Evolutionary conservation across 2,113 vertebrate genomes (phyloP).

Genomic region (Microtus pennsylvanicus): DNA sequence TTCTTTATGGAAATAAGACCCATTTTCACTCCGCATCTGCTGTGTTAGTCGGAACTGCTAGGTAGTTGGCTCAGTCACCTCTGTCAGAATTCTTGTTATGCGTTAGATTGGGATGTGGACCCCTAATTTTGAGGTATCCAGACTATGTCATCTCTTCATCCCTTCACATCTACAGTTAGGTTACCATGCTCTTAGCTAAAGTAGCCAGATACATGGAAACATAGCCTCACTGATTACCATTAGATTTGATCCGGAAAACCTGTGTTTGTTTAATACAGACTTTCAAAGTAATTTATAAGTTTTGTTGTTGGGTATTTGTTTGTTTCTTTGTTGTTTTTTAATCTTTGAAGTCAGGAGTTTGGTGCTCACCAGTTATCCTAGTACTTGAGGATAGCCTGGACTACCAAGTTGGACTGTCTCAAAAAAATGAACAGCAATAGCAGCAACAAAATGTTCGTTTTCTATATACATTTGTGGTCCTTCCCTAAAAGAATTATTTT

Average conservation of each 20-base stretch:
- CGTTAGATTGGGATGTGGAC: constrained; percentile 26
- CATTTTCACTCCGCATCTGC: background rate
- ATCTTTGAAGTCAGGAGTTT: background rate
- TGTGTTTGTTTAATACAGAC: constrained; percentile 48
- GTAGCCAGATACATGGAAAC: background rate
- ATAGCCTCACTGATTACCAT: background rate
- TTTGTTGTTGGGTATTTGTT: background rate
- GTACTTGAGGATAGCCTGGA: background rate
- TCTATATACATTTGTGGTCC: constrained; percentile 28
- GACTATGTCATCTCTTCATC: background rate
- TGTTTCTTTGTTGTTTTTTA: background rate
- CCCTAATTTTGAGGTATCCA: background rate
- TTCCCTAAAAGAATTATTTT: constrained; percentile 48
- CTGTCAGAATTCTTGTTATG: background rate
- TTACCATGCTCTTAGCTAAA: background rate
- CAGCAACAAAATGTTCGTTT: background rate
- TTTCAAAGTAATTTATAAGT: constrained; percentile 20
- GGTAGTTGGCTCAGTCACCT: background rate
- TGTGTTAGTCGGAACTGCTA: background rate
- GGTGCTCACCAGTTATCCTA: background rate
- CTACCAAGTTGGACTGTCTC: background rate
- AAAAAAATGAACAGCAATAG: background rate
- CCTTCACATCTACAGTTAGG: constrained; percentile 1
- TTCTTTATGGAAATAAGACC: background rate
- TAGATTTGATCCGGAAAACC: background rate